Evolutionary conservation across 2,888 invertebrate genomes (phyloP).

Genomic region (Pandemis corylana): DNA sequence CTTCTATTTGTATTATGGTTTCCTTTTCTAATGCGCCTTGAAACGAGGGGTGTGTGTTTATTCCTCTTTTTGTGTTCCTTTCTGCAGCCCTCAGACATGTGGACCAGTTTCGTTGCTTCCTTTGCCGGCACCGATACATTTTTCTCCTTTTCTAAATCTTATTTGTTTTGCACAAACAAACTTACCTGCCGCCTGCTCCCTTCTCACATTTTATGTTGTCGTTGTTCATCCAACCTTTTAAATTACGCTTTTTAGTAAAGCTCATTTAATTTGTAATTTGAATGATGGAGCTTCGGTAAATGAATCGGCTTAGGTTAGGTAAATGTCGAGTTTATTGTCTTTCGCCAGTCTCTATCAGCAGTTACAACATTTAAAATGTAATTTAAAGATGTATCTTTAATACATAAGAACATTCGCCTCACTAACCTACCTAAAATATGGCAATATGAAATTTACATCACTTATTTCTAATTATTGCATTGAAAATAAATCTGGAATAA

Average conservation of each 20-base stretch:
- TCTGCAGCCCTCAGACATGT: conserved; percentile 62
- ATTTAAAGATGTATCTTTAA: too few relatives aligned
- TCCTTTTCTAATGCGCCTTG: conserved; percentile 54
- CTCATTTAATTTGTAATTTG: conserved; percentile 1
- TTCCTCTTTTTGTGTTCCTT: conserved; percentile 65
- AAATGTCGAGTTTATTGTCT: too few relatives aligned
- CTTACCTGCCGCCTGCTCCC: conserved; percentile 17
- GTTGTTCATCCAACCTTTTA: conserved; percentile 16
- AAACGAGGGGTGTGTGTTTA: conserved; percentile 59
- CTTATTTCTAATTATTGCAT: too few relatives aligned
- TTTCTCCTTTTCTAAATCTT: conserved; percentile 44
- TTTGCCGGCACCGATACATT: conserved; percentile 51
- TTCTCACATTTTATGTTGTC: conserved; percentile 16
- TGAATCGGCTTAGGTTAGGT: neutral
- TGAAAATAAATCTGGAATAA: too few relatives aligned
- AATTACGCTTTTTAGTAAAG: neutral
- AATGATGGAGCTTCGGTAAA: neutral
- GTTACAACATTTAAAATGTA: too few relatives aligned
- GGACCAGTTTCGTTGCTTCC: conserved; percentile 70
- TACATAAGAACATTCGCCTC: too few relatives aligned
- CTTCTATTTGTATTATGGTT: conserved; percentile 40
- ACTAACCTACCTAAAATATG: too few relatives aligned
- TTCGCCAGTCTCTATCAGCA: neutral
- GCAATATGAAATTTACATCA: too few relatives aligned
- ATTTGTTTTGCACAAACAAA: conserved; percentile 40